These are phyloP conservation scores for Drosophila subsilvestris DNA, from an alignment of 2,888 invertebrate genomes.

Conservation along the genomic window DNA sequence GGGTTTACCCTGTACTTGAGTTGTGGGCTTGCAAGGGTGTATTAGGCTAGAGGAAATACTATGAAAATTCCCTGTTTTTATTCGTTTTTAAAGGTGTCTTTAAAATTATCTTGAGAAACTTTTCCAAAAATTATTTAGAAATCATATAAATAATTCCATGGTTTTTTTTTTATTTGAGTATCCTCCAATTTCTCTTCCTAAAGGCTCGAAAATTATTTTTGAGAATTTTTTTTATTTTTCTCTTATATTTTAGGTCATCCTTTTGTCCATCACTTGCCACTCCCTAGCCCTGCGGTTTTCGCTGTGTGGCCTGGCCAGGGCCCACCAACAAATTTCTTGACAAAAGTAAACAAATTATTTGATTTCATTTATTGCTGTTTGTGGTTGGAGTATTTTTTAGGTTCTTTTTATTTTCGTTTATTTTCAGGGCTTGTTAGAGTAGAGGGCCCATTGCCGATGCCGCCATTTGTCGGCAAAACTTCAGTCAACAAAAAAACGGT, in stretches of 20 bases:
- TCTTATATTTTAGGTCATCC: not conserved
- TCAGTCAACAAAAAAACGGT: constrained; percentile 51
- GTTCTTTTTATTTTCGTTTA: constrained; percentile 34
- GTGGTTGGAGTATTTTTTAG: constrained; percentile 26
- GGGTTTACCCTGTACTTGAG: constrained; percentile 11
- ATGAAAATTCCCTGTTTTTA: no score
- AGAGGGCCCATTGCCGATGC: not conserved
- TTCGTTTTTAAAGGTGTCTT: no score
- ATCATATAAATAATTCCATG: no score
- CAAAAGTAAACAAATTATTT: constrained; percentile 78
- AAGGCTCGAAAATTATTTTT: no score
- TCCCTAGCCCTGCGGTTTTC: constrained; percentile 11
- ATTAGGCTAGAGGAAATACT: not conserved
- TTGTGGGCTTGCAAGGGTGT: not conserved
- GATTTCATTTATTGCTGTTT: constrained; percentile 64
- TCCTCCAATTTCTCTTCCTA: no score
- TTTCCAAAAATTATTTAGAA: no score
- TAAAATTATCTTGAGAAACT: no score
- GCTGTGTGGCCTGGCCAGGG: constrained; percentile 47
- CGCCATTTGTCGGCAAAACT: constrained; percentile 63
- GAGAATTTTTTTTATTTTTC: not conserved
- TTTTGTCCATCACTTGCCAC: not conserved
- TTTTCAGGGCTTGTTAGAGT: constrained; percentile 62
- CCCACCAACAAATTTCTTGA: constrained; percentile 52
- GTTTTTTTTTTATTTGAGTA: no score